phyloP scores from a whole-genome alignment of 2,113 vertebrate genomes.

The Dissostichus mawsoni region DNA sequence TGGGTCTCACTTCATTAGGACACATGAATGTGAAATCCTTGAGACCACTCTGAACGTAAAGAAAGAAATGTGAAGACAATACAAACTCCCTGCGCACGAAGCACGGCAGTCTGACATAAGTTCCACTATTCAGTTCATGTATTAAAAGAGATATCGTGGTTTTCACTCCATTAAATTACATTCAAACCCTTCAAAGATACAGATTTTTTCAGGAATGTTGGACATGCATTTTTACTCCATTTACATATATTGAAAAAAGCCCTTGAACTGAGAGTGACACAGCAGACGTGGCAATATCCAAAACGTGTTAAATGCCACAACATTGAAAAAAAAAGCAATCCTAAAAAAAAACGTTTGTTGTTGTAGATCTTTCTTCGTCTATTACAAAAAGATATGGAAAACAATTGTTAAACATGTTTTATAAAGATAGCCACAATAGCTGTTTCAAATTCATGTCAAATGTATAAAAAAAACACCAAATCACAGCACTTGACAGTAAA shows the following conservation, averaged over 20 bases:
- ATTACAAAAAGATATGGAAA: constrained; percentile 74
- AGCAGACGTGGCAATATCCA: constrained; percentile 71
- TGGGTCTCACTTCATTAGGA: constrained; percentile 78
- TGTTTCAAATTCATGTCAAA: constrained; percentile 73
- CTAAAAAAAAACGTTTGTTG: constrained; percentile 63
- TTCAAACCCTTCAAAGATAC: constrained; percentile 82
- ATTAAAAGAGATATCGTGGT: constrained; percentile 69
- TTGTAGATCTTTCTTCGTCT: constrained; percentile 54
- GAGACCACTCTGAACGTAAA: constrained; percentile 77
- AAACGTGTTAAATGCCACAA: constrained; percentile 69
- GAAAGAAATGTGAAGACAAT: constrained; percentile 65
- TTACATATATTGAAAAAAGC: constrained; percentile 78
- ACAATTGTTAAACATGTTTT: constrained; percentile 41
- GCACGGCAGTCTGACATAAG: constrained; percentile 45
- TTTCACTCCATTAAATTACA: constrained; percentile 78
- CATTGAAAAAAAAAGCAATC: constrained; percentile 55
- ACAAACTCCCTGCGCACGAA: constrained; percentile 30
- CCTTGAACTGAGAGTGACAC: constrained; percentile 81
- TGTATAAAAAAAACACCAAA: constrained; percentile 77
- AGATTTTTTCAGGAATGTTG: constrained; percentile 78
- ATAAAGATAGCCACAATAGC: constrained; percentile 68
- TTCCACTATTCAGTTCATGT: constrained; percentile 70
- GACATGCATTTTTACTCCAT: constrained; percentile 81
- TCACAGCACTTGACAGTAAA: constrained; percentile 82
- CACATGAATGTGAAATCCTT: constrained; percentile 76